A percentile compares a stretch with the other conserved stretches of the same genome.
phyloP scores from a whole-genome alignment of 1,140 invertebrate genomes.

The Popillia japonica region DNA sequence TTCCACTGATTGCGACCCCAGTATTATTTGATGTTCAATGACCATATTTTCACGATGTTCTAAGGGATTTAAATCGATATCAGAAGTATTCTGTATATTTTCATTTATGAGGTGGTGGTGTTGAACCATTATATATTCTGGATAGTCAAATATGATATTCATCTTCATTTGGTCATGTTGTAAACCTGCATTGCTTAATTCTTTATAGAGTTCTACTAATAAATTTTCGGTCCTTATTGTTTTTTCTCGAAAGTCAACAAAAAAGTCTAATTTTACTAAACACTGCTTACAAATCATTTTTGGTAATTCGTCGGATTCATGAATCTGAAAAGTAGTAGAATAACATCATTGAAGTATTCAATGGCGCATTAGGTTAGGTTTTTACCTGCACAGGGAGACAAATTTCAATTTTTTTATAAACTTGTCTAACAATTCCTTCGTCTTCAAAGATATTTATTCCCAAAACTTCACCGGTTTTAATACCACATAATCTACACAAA shows the following conservation, averaged over 20 bases:
- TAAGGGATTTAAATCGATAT: conserved; percentile 53
- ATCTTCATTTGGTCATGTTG: conserved; percentile 55
- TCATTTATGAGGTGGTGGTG: conserved; percentile 52
- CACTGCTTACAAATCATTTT: conserved; percentile 70
- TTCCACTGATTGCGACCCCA: conserved; percentile 45
- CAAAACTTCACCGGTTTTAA: conserved; percentile 65
- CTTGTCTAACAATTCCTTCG: conserved; percentile 65
- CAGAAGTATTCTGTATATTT: conserved; percentile 45
- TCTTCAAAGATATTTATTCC: conserved; percentile 68
- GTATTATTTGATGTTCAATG: conserved; percentile 51
- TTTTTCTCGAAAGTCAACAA: conserved; percentile 69
- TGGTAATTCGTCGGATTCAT: conserved; percentile 66
- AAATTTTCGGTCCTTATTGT: conserved; percentile 66
- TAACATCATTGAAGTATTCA: neutral
- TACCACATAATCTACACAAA: conserved; percentile 67
- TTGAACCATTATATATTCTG: conserved; percentile 53
- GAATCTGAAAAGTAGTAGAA: conserved; percentile 60
- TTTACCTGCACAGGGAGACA: conserved; percentile 69
- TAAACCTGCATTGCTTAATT: conserved; percentile 52
- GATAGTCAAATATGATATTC: conserved; percentile 48
- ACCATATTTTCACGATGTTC: conserved; percentile 52
- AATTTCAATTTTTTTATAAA: conserved; percentile 68
- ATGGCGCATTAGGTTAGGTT: neutral
- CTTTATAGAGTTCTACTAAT: conserved; percentile 65
- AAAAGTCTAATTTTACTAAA: conserved; percentile 67